Evolutionary conservation across 2,113 vertebrate species (phyloP).

Genomic region (Monopterus albus): DNA sequence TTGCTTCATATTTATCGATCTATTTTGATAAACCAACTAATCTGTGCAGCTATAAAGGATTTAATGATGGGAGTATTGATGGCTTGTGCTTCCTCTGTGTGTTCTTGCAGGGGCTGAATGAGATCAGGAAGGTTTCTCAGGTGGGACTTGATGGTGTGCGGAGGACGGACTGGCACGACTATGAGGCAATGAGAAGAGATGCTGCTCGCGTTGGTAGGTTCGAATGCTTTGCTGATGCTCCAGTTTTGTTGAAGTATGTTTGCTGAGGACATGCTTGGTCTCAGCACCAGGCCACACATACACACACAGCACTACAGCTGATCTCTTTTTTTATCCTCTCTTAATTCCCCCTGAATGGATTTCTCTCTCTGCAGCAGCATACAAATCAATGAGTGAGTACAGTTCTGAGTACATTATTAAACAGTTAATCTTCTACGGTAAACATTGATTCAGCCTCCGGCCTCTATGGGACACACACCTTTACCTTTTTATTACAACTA

Average conservation of each 20-base stretch:
- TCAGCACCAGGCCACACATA: not conserved
- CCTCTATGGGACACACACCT: not conserved
- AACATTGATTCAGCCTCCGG: constrained; percentile 42
- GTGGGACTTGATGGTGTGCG: constrained; percentile 78
- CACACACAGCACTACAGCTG: not conserved
- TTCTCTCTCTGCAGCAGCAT: constrained; percentile 12
- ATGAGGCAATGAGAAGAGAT: constrained; percentile 87
- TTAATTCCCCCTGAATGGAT: constrained; percentile 34
- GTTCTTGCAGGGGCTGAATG: constrained; percentile 77
- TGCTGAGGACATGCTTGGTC: constrained; percentile 13
- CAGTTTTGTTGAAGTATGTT: not conserved
- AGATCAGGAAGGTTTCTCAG: constrained; percentile 73
- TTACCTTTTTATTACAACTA: constrained; percentile 5
- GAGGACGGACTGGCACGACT: constrained; percentile 92
- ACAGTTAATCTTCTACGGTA: constrained; percentile 54
- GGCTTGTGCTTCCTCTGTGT: not conserved
- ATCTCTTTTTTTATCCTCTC: not conserved
- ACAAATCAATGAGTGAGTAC: constrained; percentile 34
- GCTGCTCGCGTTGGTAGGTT: constrained; percentile 86
- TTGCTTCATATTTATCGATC: not conserved
- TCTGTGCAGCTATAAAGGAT: not conserved
- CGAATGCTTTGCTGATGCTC: constrained; percentile 4
- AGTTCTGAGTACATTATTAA: constrained; percentile 51
- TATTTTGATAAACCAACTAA: not conserved
- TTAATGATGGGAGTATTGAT: not conserved